A percentile compares a stretch with the other conserved stretches of the same genome.
phyloP scores from a whole-genome alignment of 1,140 invertebrate genomes.

The Holcopasites calliopsidis region DNA sequence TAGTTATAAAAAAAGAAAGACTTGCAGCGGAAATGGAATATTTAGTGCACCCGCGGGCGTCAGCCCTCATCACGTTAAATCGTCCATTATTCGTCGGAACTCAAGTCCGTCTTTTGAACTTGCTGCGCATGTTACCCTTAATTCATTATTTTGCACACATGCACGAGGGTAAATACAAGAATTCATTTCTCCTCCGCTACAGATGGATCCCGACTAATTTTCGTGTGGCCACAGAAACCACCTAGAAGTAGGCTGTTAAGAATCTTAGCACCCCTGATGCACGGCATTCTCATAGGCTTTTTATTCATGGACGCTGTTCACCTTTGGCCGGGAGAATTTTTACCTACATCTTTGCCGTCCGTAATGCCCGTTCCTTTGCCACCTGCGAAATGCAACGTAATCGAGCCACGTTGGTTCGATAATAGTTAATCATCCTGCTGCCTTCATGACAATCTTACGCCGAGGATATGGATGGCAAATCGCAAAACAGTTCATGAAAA shows the following conservation, averaged over 20 bases:
- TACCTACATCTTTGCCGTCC: slow-evolving; percentile 66
- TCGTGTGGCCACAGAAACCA: slow-evolving; percentile 73
- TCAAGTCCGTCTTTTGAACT: slow-evolving; percentile 43
- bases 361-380: slow-evolving; percentile 59
- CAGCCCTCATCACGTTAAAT: slow-evolving; percentile 63
- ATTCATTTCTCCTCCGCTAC: neutral
- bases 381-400: slow-evolving; percentile 72
- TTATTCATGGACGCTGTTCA: slow-evolving; percentile 67
- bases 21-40: slow-evolving; percentile 43
- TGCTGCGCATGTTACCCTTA: neutral
- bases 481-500: no score
- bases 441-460: no score
- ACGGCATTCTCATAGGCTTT: slow-evolving; percentile 61
- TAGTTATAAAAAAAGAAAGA: slow-evolving; percentile 56
- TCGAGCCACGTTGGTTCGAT: slow-evolving; percentile 74
- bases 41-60: slow-evolving; percentile 63
- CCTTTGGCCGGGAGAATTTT: slow-evolving; percentile 75
- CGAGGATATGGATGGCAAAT: no score
- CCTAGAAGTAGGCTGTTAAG: slow-evolving; percentile 54
- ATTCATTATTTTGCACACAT: neutral
- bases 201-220: slow-evolving; percentile 72
- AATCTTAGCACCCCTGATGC: slow-evolving; percentile 62
- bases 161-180: neutral
- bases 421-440: slow-evolving; percentile 14
- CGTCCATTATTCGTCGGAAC: slow-evolving; percentile 55